Percentiles rank a stretch among this genome's conserved stretches.
Conservation (phyloP, 1,140 invertebrate genomes). For the Lordiphosa collinella region DNA sequence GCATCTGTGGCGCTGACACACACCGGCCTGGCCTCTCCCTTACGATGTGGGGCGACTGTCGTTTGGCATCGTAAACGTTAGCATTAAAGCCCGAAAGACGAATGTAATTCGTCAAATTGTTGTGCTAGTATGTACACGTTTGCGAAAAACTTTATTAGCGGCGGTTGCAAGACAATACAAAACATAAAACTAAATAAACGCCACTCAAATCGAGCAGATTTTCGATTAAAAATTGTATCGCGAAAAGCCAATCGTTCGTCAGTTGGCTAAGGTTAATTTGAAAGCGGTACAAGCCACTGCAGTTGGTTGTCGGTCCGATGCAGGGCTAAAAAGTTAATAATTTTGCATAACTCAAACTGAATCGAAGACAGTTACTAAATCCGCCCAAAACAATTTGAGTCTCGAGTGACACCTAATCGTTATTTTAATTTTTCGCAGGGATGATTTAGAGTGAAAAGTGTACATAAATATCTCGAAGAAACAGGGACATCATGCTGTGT, state of each 20-base stretch:
- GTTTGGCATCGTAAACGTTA: slow-evolving; percentile 17
- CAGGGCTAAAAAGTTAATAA: too few species aligned
- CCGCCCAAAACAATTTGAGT: too few species aligned
- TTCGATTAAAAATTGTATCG: not conserved
- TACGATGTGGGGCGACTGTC: not conserved
- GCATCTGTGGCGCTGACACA: slow-evolving; percentile 11
- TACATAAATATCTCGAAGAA: not conserved
- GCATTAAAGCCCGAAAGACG: slow-evolving; percentile 44
- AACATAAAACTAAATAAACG: slow-evolving; percentile 1
- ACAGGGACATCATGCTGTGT: slow-evolving; percentile 9
- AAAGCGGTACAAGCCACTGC: too few species aligned
- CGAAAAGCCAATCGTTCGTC: not conserved
- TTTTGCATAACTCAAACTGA: too few species aligned
- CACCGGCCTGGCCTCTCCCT: slow-evolving; percentile 6
- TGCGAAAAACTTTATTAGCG: slow-evolving; percentile 30
- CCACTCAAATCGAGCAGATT: not conserved
- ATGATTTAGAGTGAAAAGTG: not conserved
- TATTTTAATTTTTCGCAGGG: too few species aligned
- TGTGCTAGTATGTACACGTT: slow-evolving; percentile 51
- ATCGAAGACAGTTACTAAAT: too few species aligned
- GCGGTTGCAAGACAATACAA: slow-evolving; percentile 6
- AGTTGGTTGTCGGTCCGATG: too few species aligned
- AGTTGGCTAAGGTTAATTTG: not conserved
- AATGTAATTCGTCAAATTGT: slow-evolving; percentile 62
- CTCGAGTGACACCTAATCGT: too few species aligned